These are phyloP conservation scores for Halesus radiatus DNA, from an alignment of 1,140 invertebrate species.

Conservation along the genomic window DNA sequence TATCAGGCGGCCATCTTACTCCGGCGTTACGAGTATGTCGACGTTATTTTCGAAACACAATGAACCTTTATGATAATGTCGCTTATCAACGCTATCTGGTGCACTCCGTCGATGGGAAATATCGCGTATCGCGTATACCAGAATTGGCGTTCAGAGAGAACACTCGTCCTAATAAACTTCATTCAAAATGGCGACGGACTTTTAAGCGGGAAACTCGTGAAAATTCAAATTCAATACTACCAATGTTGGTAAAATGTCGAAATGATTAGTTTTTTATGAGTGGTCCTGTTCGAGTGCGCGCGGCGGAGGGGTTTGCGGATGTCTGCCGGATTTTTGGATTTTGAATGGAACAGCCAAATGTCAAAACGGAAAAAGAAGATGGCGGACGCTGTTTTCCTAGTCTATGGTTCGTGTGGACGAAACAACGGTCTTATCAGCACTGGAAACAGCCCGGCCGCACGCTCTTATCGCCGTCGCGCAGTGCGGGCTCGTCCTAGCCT, in stretches of 20 bases:
- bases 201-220: slow-evolving; percentile 16
- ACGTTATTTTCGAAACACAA: slow-evolving; percentile 19
- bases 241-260: no score
- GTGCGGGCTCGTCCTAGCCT: background rate
- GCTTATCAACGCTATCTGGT: slow-evolving; percentile 9
- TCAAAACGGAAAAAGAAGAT: slow-evolving; percentile 23
- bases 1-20: slow-evolving; percentile 12
- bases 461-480: slow-evolving; percentile 16
- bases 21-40: background rate
- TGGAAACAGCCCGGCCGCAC: slow-evolving; percentile 8
- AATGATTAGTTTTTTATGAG: no score
- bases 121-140: background rate
- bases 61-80: slow-evolving; percentile 11
- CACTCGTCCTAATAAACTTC: background rate
- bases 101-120: background rate
- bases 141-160: background rate
- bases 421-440: slow-evolving; percentile 34
- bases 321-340: background rate
- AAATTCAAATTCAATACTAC: no score
- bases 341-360: background rate
- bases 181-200: slow-evolving; percentile 14
- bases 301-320: background rate
- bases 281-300: background rate
- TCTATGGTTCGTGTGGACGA: slow-evolving; percentile 18
- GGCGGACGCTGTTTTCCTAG: background rate